Base-by-base conservation (phyloP, 2,888 invertebrate species). In the Unio pictorum region DNA sequence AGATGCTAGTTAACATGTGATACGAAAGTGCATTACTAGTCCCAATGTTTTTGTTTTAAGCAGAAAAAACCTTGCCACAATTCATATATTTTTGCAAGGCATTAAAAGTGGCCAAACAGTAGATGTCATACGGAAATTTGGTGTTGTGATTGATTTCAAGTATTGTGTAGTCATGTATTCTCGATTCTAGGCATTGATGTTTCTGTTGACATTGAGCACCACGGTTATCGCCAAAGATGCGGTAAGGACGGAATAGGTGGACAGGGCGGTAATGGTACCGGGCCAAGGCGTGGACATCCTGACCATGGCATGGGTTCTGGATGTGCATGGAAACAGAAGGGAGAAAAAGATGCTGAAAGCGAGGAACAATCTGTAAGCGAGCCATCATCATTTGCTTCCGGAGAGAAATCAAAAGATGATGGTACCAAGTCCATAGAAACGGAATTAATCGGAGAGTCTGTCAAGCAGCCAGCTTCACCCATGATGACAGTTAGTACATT, bases 131-230 rank as follows among this genome's bases (percentile, higher is more conserved):
- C 11, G 45, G 15, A 45, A 45, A 11, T 3, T 11, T 11, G 45
- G 45, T 45, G 45, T 45, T 11, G 45, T 11, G 11, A 15, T 45
- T 2, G 11, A 45, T 11, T 45, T 45, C 11, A 45, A 45, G 45
- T 3, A 45, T 45, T 45, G 15, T 45, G 45, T 15, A 45, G 45
- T 28, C 30, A 20, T 61, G 30, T 61, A 64, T 61, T 55, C 26
- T 18, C 61, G 64, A 62, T 69, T 75, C 8, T 75, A 89, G 89
- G 91, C 20, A 90, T 91, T 69, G 90, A 91, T 78, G 89, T 91
- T 1, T 85, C 87, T 61, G 84, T 90, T 61, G 89, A 90, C 70
- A 84, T 89, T 57, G 85, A 82, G 28, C 73, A 79, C 64, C 67
- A 72, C 64, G 81, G 80, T 18, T 74, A 66, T 57, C 62, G 69